These are phyloP conservation scores for Dysdera silvatica DNA, from an alignment of 1,140 invertebrate genomes.

Conservation along the genomic window DNA sequence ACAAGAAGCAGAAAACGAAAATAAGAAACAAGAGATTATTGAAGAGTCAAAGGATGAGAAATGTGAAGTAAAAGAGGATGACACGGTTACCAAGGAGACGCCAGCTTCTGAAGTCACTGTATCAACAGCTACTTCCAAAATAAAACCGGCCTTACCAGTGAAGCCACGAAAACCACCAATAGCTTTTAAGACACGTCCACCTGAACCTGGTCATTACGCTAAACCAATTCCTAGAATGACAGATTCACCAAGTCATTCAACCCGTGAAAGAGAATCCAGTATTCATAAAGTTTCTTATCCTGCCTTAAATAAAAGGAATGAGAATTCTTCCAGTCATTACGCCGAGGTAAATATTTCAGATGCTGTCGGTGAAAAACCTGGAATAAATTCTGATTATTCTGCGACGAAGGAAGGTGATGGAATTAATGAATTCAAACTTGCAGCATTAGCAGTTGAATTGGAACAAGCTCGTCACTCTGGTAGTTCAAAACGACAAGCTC, in stretches of 20 bases:
- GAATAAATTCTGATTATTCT: no score
- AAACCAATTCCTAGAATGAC: not conserved
- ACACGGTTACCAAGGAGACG: no score
- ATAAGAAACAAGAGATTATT: no score
- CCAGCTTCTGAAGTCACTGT: not conserved
- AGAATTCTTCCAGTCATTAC: conserved; percentile 10
- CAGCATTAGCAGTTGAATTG: conserved; percentile 23
- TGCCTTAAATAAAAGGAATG: not conserved
- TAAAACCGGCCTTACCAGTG: conserved; percentile 10
- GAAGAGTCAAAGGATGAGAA: no score
- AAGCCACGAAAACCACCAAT: conserved; percentile 8
- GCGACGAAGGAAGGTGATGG: no score
- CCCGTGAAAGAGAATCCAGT: conserved; percentile 1
- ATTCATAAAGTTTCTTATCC: not conserved
- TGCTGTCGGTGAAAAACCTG: no score
- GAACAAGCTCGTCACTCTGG: conserved; percentile 20
- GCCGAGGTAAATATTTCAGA: conserved; percentile 26
- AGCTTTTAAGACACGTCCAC: no score
- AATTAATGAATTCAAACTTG: conserved; percentile 24
- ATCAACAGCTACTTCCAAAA: not conserved
- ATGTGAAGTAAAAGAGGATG: no score
- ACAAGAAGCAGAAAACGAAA: no score
- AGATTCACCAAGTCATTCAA: not conserved
- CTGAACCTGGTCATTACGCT: not conserved
- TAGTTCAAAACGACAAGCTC: conserved; percentile 22